Evolutionary conservation across 2,113 vertebrate genomes (phyloP).

Genomic region (Oenanthe oenanthe): DNA sequence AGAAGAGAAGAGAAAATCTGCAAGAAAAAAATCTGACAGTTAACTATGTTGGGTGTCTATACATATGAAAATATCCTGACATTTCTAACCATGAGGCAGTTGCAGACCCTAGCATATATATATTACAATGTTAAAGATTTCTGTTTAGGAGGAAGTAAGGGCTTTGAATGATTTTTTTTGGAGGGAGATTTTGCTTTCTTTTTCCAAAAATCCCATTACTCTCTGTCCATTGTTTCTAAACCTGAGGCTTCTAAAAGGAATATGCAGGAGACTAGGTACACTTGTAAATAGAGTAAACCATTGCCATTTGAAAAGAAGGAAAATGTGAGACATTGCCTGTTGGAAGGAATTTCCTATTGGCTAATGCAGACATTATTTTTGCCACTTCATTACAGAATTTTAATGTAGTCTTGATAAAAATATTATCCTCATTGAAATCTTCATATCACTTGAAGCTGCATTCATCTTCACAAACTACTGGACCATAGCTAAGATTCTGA

Average conservation of each 20-base stretch:
- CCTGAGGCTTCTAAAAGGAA: not conserved
- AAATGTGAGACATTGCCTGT: not conserved
- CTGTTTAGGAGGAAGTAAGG: not conserved
- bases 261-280: not conserved
- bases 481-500: not conserved
- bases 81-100: not conserved
- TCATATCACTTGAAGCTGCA: not conserved
- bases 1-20: not conserved
- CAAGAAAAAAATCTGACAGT: not conserved
- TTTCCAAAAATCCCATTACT: not conserved
- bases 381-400: not conserved
- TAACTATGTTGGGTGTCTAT: not conserved
- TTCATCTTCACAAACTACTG: not conserved
- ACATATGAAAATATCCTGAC: not conserved
- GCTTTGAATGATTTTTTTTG: not conserved
- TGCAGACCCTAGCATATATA: not conserved
- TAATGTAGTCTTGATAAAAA: not conserved
- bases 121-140: not conserved
- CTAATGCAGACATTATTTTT: not conserved
- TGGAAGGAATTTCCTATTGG: not conserved
- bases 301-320: not conserved
- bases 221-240: not conserved
- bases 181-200: not conserved
- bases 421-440: not conserved
- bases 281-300: not conserved